A percentile compares a stretch with the other conserved stretches of the same genome.
phyloP scores from a whole-genome alignment of 2,113 vertebrate species.

The Lutjanus erythropterus region DNA sequence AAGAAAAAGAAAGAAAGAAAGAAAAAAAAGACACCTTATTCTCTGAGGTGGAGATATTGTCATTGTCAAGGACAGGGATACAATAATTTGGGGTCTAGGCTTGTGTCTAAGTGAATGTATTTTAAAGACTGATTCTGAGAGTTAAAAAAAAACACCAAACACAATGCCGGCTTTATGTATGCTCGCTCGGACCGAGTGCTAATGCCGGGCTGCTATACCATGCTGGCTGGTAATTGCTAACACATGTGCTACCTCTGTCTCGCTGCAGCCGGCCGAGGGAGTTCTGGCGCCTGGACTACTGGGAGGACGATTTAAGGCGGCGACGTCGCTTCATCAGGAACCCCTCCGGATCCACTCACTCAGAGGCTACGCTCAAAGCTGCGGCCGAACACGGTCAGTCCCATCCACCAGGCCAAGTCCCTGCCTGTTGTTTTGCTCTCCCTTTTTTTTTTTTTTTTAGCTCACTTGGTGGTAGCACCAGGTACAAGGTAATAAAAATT shows the following conservation, averaged over 20 bases:
- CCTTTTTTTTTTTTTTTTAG: conserved; percentile 15
- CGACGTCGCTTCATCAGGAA: conserved; percentile 97
- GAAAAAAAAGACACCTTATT: conserved; percentile 76
- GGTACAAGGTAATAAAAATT: conserved; percentile 84
- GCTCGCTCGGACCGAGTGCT: conserved; percentile 64
- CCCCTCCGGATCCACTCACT: conserved; percentile 97
- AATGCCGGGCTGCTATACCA: conserved; percentile 88
- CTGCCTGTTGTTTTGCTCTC: conserved; percentile 6
- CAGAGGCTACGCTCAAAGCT: conserved; percentile 95
- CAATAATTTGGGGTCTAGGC: conserved; percentile 17
- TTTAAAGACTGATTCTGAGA: conserved; percentile 53
- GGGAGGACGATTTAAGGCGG: conserved; percentile 99
- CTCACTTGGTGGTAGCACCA: conserved; percentile 76
- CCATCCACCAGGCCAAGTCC: background rate
- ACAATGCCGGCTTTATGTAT: conserved; percentile 95
- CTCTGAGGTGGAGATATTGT: conserved; percentile 88
- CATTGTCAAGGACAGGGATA: conserved; percentile 88
- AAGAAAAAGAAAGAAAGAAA: conserved; percentile 22
- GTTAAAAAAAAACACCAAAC: conserved; percentile 79
- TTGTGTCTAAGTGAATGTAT: conserved; percentile 44
- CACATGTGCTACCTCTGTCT: conserved; percentile 97
- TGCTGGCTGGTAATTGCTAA: conserved; percentile 99
- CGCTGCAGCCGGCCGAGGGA: conserved; percentile 95
- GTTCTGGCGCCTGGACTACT: conserved; percentile 99
- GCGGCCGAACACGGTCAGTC: conserved; percentile 95